Percentiles rank a stretch among this genome's conserved stretches.
These are phyloP conservation scores for Pangasius mekongensis DNA, from an alignment of 2,797 vertebrate species.

Conservation along the genomic window DNA sequence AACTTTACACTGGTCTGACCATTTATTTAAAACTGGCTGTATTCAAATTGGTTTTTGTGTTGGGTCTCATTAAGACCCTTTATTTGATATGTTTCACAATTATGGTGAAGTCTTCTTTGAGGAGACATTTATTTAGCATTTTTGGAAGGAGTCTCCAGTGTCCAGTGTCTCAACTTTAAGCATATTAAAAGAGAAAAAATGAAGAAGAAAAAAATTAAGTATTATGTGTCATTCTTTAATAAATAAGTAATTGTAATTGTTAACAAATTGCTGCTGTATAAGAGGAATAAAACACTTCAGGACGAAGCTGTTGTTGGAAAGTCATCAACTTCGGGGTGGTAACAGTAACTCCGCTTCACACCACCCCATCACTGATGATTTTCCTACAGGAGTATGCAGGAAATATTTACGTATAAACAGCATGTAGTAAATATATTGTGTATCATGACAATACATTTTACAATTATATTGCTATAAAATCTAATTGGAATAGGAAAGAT, in stretches of 20 bases:
- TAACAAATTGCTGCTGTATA: neutral
- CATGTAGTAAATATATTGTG: neutral
- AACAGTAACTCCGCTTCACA: neutral
- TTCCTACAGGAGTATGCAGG: neutral
- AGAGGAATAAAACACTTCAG: neutral
- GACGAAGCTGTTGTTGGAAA: neutral
- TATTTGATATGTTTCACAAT: too few species aligned
- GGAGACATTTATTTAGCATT: too few species aligned
- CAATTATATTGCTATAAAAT: neutral
- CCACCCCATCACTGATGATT: neutral
- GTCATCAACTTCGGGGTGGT: neutral
- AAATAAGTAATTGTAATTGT: neutral
- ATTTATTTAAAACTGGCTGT: too few species aligned
- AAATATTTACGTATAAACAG: neutral
- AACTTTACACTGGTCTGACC: too few species aligned
- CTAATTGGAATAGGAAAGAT: neutral
- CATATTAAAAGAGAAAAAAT: too few species aligned
- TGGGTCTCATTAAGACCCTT: too few species aligned
- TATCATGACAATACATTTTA: neutral
- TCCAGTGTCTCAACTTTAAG: too few species aligned
- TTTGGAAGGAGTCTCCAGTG: too few species aligned
- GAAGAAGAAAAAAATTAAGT: too few species aligned
- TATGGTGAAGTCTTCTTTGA: too few species aligned
- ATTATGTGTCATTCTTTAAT: neutral
- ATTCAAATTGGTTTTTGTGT: too few species aligned